Base-by-base conservation (phyloP, 2,888 invertebrate species). In the Aphrophora alni region DNA sequence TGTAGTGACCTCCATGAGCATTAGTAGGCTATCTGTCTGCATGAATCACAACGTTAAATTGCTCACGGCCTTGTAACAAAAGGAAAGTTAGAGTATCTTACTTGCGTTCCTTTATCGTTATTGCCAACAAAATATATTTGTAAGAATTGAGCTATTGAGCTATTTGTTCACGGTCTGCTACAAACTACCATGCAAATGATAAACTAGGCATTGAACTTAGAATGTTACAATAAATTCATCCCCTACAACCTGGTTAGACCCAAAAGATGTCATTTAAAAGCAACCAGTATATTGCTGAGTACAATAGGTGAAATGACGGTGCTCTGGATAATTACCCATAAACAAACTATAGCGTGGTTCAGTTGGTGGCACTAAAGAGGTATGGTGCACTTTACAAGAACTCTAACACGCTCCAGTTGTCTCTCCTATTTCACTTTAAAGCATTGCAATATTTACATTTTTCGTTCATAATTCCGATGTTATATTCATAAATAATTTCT, bases 41-140 rank as follows among this genome's bases (percentile, higher is more conserved):
- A 21, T 77, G 27, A 26, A 84, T 84, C 14, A 82, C 77, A 14
- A 82, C 26, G 27, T 80, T 76, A 38, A 76, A 75, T 27, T 82
- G 27, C 10, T 27, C 38, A 25, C 17, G 7, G 26, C 12, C 38
- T 25, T 38, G 12, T 44, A 12, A 28, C 21, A 38, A n/a, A 17
- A 5, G 25, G 68, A 68, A 7, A 68, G 68, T 68, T 68, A 14
- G 68, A 68, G 12, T 14, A 68, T 14, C 68, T 68, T 8, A 68
- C 5, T 68, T 68, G 68, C 5, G 68, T 14, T 81, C 78, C 24
- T 82, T 76, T n/a, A n/a, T n/a, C n/a, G n/a, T n/a, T n/a, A n/a
- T n/a, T n/a, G n/a, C n/a, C n/a, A n/a, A n/a, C n/a, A 80, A 82
- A 83, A 79, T 85, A 85, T n/a, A 85, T 82, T 84, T 85, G 84